Base-by-base conservation (phyloP, 1,140 invertebrate genomes). In the Drosophila ironensis region DNA sequence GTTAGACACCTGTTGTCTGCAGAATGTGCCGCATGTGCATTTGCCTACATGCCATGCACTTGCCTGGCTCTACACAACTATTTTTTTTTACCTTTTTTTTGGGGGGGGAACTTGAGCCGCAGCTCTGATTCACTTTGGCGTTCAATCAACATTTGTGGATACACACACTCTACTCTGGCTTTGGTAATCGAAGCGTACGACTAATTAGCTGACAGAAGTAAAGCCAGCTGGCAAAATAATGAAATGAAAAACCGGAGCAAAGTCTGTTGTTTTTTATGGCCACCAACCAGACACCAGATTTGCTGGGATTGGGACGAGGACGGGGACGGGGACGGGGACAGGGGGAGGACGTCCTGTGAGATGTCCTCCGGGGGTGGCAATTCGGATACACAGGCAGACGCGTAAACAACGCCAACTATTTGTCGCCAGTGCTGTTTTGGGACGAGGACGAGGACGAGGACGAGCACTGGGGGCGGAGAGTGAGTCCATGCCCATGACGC, bases 371-470 rank as follows among this genome's bases (percentile, higher is more conserved):
- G 33, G 56, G 40, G 50, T 67, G 61, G 19, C 45, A 63, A 63
- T 63, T 16, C 14, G 22, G 42, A 48, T 48, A 47, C 11, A 5
- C 59, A 63, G 41, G 63, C 57, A 64, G 42, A 63, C 57, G 45
- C 60, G 60, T 64, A 64, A 48, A 64, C 42, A 63, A 25, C 41
- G 56, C 41, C 60, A 66, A 46, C 51, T 71, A 72, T 71, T 70
- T 72, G 68, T 56, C 50, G 69, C 40, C 57, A 37, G 4, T 20
- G 33, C 20, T 46, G 40, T 16, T 38, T 24, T n/a, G n/a, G n/a
- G n/a, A n/a, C n/a, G n/a, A n/a, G n/a, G n/a, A n/a, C n/a, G n/a
- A n/a, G n/a, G n/a, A n/a, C n/a, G n/a, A n/a, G 14, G 27, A 0
- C n/a, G 4, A 42, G 33, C 19, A n/a, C 8, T 12, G 6, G 37